These are phyloP conservation scores for Hoplostethus atlanticus DNA, from an alignment of 2,797 vertebrate genomes.

Conservation along the genomic window DNA sequence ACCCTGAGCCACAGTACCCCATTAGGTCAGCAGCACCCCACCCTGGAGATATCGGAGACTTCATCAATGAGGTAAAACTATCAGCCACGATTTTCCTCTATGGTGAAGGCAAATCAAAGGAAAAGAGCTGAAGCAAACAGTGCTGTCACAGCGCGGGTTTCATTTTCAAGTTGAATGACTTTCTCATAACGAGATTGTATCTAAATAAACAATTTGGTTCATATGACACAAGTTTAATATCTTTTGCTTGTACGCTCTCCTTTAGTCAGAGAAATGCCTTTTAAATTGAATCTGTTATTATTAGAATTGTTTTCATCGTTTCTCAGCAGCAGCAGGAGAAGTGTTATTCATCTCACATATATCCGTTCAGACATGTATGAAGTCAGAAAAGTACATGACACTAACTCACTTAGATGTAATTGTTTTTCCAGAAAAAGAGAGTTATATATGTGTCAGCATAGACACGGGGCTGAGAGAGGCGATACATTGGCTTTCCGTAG, in stretches of 20 bases:
- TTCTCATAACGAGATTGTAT: slow-evolving; percentile 55
- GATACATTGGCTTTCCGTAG: slow-evolving; percentile 68
- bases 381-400: slow-evolving; percentile 53
- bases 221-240: slow-evolving; percentile 26
- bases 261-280: slow-evolving; percentile 19
- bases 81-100: background rate
- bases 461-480: slow-evolving; percentile 72
- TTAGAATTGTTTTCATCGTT: slow-evolving; percentile 57
- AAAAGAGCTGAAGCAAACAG: slow-evolving; percentile 36
- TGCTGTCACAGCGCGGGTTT: slow-evolving; percentile 44
- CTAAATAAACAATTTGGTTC: slow-evolving; percentile 64
- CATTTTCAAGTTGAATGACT: slow-evolving; percentile 61
- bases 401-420: slow-evolving; percentile 69
- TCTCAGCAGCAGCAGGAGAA: slow-evolving; percentile 36
- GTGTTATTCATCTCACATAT: slow-evolving; percentile 50
- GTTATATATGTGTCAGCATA: slow-evolving; percentile 64
- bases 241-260: background rate
- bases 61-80: slow-evolving; percentile 95
- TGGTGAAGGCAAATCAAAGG: slow-evolving; percentile 40
- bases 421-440: slow-evolving; percentile 63
- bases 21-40: slow-evolving; percentile 96
- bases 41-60: slow-evolving; percentile 98
- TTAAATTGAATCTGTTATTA: slow-evolving; percentile 57
- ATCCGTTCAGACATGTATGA: slow-evolving; percentile 45
- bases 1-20: slow-evolving; percentile 97